Base-by-base conservation (phyloP, 2,113 vertebrate species). In the Alces alces region DNA sequence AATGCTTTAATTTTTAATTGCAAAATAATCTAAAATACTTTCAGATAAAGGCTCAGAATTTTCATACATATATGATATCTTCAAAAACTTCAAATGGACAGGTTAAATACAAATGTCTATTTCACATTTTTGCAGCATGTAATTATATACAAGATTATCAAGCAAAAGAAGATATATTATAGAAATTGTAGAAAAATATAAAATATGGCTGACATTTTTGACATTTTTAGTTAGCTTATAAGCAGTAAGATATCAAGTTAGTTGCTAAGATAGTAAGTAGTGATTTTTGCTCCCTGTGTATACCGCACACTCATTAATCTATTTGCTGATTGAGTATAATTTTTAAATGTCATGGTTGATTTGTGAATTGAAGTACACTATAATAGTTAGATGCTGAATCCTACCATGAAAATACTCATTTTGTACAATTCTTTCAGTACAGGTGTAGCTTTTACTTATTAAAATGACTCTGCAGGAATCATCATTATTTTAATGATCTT, bases 381-480 rank as follows among this genome's bases (percentile, higher is more conserved):
- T 45, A 78, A 57, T 64, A 47, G 73, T 58, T 21, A 61, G 19
- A 86, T 86, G 23, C 8, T 88, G 5, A 28, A 86, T 55, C 64
- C 60, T 47, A 19, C 19, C 86, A 93, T 88, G 86, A 95, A 97
- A 93, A 45, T 55, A 23, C 2, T n/a, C 13, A 85, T 83, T 87
- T 54, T 94, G 54, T 25, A 50, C 14, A 79, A 1, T 64, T 50
- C 64, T 91, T 96, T 33, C 87, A 92, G 30, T 30, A 92, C 16
- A 89, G 47, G 60, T 73, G 1, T 43, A 58, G 27, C 28, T 96
- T 89, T 95, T 95, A 45, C 50, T 97, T 97, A 94, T 93, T 98
- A 96, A 94, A 73, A n/a, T 2, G 3, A 93, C 86, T 93, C 91
- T 45, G 5, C 12, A 60, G 64, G 50, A 76, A 52, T 76, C 12